A percentile compares a stretch with the other conserved stretches of the same genome.
Conservation (phyloP, 2,113 vertebrate genomes). For the Chrysemys picta region DNA sequence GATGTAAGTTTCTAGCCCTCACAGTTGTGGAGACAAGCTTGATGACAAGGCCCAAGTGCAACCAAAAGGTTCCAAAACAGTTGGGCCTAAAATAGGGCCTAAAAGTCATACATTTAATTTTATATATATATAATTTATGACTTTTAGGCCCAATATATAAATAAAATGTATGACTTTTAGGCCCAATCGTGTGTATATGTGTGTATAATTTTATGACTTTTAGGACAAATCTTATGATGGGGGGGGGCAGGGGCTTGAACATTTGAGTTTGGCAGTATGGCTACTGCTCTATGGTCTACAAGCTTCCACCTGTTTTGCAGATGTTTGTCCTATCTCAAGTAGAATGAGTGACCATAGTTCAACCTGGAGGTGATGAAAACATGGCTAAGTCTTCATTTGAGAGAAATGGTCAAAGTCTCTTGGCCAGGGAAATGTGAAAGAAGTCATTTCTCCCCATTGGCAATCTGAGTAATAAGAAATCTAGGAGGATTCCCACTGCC, state of each 20-base stretch:
- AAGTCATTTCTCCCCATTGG: not conserved
- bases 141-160: too few species aligned
- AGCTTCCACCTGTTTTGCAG: not conserved
- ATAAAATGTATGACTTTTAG: too few species aligned
- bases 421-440: not conserved
- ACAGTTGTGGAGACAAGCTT: not conserved
- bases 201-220: too few species aligned
- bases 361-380: fast-evolving
- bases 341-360: too few species aligned
- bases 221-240: too few species aligned
- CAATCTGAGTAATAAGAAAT: too few species aligned
- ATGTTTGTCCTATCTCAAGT: not conserved
- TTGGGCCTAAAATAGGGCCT: too few species aligned
- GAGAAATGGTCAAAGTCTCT: not conserved
- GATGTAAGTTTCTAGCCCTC: not conserved
- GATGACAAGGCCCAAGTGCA: not conserved
- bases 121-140: too few species aligned
- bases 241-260: not conserved
- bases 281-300: not conserved
- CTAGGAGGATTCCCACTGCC: fast-evolving
- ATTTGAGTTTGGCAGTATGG: not conserved
- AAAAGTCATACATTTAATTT: too few species aligned
- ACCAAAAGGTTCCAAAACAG: not conserved
- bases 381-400: not conserved
- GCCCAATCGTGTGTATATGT: too few species aligned